Base-by-base conservation (phyloP, 2,797 vertebrate genomes). In the Emydoidea blandingii region DNA sequence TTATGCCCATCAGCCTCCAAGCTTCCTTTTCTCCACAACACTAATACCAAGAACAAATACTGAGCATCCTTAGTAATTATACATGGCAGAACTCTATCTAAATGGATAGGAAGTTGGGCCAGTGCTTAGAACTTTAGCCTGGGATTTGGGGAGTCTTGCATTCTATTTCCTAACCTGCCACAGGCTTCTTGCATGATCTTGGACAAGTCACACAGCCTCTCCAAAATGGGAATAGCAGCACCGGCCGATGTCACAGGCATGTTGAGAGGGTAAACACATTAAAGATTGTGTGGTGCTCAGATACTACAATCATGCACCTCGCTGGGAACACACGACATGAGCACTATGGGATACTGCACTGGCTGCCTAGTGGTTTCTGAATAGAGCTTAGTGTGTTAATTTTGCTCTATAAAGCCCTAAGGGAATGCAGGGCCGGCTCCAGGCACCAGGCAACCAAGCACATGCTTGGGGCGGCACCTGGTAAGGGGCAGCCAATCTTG, bases 21-120 rank as follows among this genome's bases (percentile, higher is more conserved):
- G n/a, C n/a, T 72, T 65, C 72, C 47, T 50, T 15, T 79, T 31
- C 76, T 62, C 25, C 15, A 37, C 81, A 86, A 87, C 56, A 74
- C 68, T 93, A 90, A 96, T 89, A 93, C 90, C 93, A 34, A 91
- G 85, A 84, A 78, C 5, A 88, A 92, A 50, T 80, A 76, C 59
- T 34, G 41, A 59, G 72, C 54, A 80, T 87, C 74, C 1, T 0
- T 3, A 84, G 80, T n/a, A 87, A 88, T 88, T 85, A 80, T 72
- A 23, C 65, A 23, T 11, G 21, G 37, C 65, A 41, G 65, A 5
- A 72, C 1, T 3, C 31, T 78, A 76, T 54, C 94, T 57, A 92
- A 95, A 94, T 19, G 72, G 94, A 79, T 65, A 87, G 76, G 74
- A 88, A 88, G n/a, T 10, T 87, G 47, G 72, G 91, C 93, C 87